A percentile compares a stretch with the other conserved stretches of the same genome.
phyloP scores from a whole-genome alignment of 1,140 invertebrate species.

The Bombus confusus region DNA sequence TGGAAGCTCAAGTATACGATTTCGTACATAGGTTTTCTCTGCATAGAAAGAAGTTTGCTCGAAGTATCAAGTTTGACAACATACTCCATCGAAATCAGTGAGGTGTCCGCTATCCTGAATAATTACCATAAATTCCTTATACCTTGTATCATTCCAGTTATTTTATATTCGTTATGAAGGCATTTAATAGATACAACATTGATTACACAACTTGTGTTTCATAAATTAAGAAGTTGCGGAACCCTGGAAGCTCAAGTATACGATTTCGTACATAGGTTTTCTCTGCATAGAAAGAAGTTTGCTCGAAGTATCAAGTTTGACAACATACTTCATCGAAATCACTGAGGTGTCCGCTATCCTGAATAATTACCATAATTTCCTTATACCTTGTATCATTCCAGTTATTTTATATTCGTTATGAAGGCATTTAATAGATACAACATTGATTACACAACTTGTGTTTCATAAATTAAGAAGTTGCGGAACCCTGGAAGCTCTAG shows the following conservation, averaged over 20 bases:
- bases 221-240: background rate
- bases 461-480: background rate
- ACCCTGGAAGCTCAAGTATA: background rate
- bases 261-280: no score
- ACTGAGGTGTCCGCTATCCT: rapidly evolving
- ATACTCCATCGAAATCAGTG: no score
- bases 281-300: no score
- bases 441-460: background rate
- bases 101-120: background rate
- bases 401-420: no score
- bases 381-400: no score
- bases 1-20: background rate
- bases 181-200: background rate
- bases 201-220: background rate
- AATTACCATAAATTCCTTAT: background rate
- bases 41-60: no score
- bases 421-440: background rate
- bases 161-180: no score
- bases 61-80: no score
- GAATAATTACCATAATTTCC: background rate
- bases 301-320: no score
- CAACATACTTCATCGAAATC: no score
- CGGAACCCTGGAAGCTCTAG: background rate
- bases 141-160: no score
- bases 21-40: no score